These are phyloP conservation scores for Leptinotarsa defecta DNA, from an alignment of 1,140 invertebrate species.

Conservation along the genomic window DNA sequence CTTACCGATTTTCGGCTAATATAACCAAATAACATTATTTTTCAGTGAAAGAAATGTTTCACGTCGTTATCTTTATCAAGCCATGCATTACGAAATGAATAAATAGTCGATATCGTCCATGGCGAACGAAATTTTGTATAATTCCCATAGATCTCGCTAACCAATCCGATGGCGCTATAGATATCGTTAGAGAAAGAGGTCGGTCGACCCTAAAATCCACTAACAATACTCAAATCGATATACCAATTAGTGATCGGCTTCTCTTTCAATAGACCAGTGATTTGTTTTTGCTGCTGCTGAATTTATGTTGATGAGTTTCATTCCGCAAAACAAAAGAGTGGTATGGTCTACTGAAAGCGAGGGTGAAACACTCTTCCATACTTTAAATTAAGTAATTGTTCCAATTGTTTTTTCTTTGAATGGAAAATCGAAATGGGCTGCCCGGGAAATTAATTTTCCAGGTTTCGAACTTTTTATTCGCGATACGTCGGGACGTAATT, in stretches of 20 bases:
- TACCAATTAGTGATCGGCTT: constrained; percentile 16
- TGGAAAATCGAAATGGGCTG: not conserved
- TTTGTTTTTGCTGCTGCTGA: constrained; percentile 5
- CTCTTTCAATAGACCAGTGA: constrained; percentile 9
- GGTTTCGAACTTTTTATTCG: not conserved
- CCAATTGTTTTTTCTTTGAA: not conserved
- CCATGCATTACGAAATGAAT: too few species aligned
- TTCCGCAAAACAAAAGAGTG: not conserved
- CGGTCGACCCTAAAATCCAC: not conserved
- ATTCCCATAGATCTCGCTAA: not conserved
- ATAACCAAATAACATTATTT: too few species aligned
- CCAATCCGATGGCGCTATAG: not conserved
- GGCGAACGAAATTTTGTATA: too few species aligned
- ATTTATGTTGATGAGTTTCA: constrained; percentile 23
- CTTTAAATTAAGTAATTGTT: not conserved
- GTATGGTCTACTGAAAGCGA: not conserved
- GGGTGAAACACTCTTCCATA: constrained; percentile 7
- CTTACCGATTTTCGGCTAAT: too few species aligned
- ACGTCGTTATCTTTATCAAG: too few species aligned
- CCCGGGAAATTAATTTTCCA: not conserved
- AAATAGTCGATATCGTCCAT: too few species aligned
- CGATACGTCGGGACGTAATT: too few species aligned
- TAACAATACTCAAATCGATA: constrained; percentile 11
- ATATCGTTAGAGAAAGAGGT: not conserved
- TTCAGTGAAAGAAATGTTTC: too few species aligned